Conservation (phyloP, 2,888 invertebrate genomes). For the Cybosia mesomella region DNA sequence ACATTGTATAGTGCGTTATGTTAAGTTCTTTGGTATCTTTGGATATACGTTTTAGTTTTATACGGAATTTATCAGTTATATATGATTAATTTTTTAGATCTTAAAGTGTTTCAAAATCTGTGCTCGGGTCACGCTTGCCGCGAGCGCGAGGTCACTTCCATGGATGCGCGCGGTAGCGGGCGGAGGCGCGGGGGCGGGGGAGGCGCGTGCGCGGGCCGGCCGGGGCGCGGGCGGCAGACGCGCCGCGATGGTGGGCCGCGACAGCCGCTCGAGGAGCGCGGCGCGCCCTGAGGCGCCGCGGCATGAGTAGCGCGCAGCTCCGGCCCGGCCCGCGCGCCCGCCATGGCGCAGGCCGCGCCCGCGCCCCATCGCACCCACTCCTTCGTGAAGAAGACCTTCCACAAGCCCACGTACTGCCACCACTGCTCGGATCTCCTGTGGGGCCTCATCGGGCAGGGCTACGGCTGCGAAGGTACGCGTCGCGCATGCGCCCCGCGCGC, state of each 20-base stretch:
- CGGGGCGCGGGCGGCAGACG: slow-evolving; percentile 80
- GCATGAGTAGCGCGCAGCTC: slow-evolving; percentile 85
- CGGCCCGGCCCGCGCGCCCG: slow-evolving; percentile 86
- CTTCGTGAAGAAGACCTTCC: slow-evolving; percentile 99
- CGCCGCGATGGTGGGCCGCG: slow-evolving; percentile 87
- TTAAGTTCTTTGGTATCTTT: too few species aligned
- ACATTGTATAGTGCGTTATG: too few species aligned
- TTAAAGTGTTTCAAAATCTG: background rate
- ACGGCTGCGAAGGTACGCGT: slow-evolving; percentile 98
- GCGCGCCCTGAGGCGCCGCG: slow-evolving; percentile 87
- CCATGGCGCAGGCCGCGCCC: slow-evolving; percentile 87
- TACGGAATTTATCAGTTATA: too few species aligned
- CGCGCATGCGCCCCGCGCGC: slow-evolving; percentile 82
- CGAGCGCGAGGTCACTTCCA: background rate
- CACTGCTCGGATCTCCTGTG: slow-evolving; percentile 99
- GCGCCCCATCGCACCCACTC: slow-evolving; percentile 93
- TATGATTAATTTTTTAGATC: background rate
- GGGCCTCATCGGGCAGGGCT: slow-evolving; percentile 99
- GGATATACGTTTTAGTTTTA: too few species aligned
- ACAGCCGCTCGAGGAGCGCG: slow-evolving; percentile 87
- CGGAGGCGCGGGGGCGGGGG: slow-evolving; percentile 31
- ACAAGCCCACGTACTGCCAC: slow-evolving; percentile 99
- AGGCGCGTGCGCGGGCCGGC: slow-evolving; percentile 54
- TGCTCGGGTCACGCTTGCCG: background rate
- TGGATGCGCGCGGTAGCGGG: background rate